A percentile compares a stretch with the other conserved stretches of the same genome.
Evolutionary conservation across 2,888 invertebrate species (phyloP).

Genomic region (Podotricha telesiphe): DNA sequence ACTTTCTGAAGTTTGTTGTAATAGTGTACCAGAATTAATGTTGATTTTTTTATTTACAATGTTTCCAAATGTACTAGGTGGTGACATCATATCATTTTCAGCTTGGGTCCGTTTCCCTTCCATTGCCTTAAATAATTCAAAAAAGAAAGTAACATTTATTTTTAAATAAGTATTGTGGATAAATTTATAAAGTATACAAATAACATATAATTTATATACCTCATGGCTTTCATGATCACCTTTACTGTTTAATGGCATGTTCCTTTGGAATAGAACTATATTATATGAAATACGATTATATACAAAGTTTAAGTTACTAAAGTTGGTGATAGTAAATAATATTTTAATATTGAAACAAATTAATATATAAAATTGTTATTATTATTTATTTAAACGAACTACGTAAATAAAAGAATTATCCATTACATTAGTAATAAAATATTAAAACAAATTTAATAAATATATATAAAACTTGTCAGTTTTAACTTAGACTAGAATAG

Average conservation of each 20-base stretch:
- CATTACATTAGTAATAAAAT: neutral
- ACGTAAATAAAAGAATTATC: neutral
- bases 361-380: too few species aligned
- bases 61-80: neutral
- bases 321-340: neutral
- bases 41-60: constrained; percentile 9
- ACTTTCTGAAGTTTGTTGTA: constrained; percentile 31
- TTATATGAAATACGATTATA: neutral
- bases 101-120: neutral
- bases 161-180: neutral
- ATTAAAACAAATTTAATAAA: neutral
- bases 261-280: neutral
- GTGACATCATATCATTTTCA: constrained; percentile 20
- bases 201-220: neutral
- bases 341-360: too few species aligned
- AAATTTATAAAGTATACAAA: neutral
- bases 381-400: too few species aligned
- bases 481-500: too few species aligned
- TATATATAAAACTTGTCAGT: too few species aligned
- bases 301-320: neutral
- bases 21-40: constrained; percentile 7
- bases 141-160: neutral
- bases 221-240: neutral
- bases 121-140: neutral
- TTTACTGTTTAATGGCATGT: neutral